Base-by-base conservation (phyloP, 1,140 invertebrate species). In the Bicyclus anynana region DNA sequence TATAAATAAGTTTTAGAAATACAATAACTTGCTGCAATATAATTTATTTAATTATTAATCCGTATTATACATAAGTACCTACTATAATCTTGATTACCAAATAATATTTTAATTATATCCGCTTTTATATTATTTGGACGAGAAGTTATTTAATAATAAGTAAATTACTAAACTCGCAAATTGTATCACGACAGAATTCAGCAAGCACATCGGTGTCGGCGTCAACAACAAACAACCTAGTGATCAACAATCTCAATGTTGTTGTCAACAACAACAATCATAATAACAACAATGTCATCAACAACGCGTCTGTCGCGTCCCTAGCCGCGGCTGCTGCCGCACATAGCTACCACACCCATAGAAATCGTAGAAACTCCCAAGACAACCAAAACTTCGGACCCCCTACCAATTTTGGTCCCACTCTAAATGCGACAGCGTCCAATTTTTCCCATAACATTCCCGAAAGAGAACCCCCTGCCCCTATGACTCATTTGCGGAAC, bases 221-320 rank as follows among this genome's bases (percentile, higher is more conserved):
- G 56, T 89, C 87, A 12, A 89, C 87, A n/a, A 89, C 89, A 44
- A 90, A 89, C 78, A 90, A 89, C 68, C 76, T 90, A 49, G 86
- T 90, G 48, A 90, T 90, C 74, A 90, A 90, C 81, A 89, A 86
- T 53, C 68, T 90, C 26, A 89, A 89, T 62, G 89, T 90, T 62
- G 89, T 90, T 40, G 89, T 90, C 12, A 90, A 90, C 72, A 90
- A 90, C 80, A 90, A 90, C 73, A 90, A 90, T 64, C 89, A 90
- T 65, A 90, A 90, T 67, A 90, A 90, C 69, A 89, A 90, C 62
- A 89, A 89, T 53, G 89, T 90, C 6, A 85, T 90, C 54, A 90
- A 90, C 68, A 89, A 89, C 71, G 81, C 89, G 33, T 80, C 85
- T 21, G 89, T 89, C 0, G 89, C 87, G 4, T 84, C 85, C 1